These are phyloP conservation scores for Andrena fulva DNA, from an alignment of 2,888 invertebrate species.

Conservation along the genomic window DNA sequence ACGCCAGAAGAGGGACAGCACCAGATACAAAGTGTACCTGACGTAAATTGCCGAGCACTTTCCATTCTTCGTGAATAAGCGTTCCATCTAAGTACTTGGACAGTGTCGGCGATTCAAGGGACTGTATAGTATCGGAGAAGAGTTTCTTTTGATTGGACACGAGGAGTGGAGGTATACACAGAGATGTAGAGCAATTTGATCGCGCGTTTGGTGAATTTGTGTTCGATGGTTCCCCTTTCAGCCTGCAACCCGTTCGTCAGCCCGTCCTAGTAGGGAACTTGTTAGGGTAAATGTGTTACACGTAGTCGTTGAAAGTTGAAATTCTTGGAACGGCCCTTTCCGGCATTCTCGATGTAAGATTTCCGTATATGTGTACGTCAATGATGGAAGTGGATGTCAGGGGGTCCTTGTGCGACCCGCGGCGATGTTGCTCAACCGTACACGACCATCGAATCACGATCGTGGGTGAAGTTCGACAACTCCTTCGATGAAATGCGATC, in stretches of 20 bases:
- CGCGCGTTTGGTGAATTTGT: conserved; percentile 1
- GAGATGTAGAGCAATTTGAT: background rate
- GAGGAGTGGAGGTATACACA: background rate
- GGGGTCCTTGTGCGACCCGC: background rate
- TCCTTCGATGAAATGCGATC: background rate
- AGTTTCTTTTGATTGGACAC: background rate
- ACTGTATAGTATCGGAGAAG: background rate
- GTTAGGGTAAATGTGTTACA: conserved; percentile 32
- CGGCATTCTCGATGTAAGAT: conserved; percentile 27
- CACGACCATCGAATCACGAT: background rate
- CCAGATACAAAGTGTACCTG: conserved; percentile 77
- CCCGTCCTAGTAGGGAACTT: conserved; percentile 16
- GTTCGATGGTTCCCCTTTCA: conserved; percentile 7
- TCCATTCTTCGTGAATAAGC: background rate
- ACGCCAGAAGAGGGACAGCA: conserved; percentile 75
- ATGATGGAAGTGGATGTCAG: conserved; percentile 8
- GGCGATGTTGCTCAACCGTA: background rate
- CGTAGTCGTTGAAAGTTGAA: conserved; percentile 31
- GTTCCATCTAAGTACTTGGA: background rate
- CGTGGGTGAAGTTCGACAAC: background rate
- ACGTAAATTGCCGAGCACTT: conserved; percentile 44
- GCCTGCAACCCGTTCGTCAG: background rate
- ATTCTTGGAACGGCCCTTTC: background rate
- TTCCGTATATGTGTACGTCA: conserved; percentile 1
- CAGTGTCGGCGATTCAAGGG: background rate